Base-by-base conservation (phyloP, 2,888 invertebrate genomes). In the Lasioglossum pauxillum region DNA sequence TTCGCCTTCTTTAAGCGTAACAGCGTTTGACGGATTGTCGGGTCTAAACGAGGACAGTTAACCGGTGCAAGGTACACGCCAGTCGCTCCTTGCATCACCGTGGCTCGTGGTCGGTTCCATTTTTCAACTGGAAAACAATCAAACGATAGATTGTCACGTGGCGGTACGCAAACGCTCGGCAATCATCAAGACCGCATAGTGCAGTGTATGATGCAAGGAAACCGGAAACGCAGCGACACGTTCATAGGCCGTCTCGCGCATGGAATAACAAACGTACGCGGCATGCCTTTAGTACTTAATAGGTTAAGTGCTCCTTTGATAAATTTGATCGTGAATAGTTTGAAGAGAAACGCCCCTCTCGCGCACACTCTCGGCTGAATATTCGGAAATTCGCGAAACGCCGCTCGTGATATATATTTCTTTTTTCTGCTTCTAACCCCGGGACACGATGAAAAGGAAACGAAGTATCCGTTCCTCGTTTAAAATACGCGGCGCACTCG, bases 291-390 rank as follows among this genome's bases (percentile, higher is more conserved):
- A 23, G 73, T 49, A 35, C 73, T 73, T 73, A 73, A 73, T 73
- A 49, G 73, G 73, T 73, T 73, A 73, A 73, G 73, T 73, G 73
- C 73, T 73, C 49, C 73, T 73, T 73, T 73, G 73, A 73, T 73
- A 73, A 73, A 46, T 35, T 46, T 35, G 73, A 73, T 73, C 49
- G 73, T 73, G 73, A 73, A 73, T 73, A 73, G 73, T 49, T 73
- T 23, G 49, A 49, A 31, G 73, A 19, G 72, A 19, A 73, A 46
- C 73, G 4, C 35, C 23, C 10, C 72, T 73, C 73, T 5, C 49
- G 46, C 44, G 67, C 16, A 16, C 19, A 35, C 19, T 73, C 27
- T 49, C 27, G 10, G 31, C 19, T 49, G 5, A 49, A 49, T 31
- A 73, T 49, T 73, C 73, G 31, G 46, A 73, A 73, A 73, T 49